Percentiles rank a stretch among this genome's conserved stretches.
phyloP scores from a whole-genome alignment of 1,140 invertebrate species.

The Drosophila littoralis region DNA sequence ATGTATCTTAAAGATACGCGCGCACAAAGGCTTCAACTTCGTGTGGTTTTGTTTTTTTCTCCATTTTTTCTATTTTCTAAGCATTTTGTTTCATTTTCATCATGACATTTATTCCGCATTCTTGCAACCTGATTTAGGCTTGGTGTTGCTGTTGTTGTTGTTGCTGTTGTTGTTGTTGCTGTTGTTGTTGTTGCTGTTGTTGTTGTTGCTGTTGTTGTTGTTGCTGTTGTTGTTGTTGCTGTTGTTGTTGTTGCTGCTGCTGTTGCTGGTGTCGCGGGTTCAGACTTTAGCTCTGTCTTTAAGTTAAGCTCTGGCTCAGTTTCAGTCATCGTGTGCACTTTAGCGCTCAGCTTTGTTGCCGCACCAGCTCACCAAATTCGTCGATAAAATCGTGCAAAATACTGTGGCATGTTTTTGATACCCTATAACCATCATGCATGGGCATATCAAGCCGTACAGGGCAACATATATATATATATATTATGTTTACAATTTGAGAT shows the following conservation, averaged over 20 bases:
- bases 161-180: slow-evolving; percentile 30
- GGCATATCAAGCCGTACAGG: background rate
- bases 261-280: slow-evolving; percentile 43
- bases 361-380: slow-evolving; percentile 37
- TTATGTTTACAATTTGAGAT: too few relatives aligned
- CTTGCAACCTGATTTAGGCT: slow-evolving; percentile 81
- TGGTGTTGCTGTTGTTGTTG: slow-evolving; percentile 52
- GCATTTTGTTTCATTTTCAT: slow-evolving; percentile 37
- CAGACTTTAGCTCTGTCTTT: slow-evolving; percentile 15
- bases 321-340: slow-evolving; percentile 44
- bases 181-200: slow-evolving; percentile 20
- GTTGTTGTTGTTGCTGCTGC: slow-evolving; percentile 10
- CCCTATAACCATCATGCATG: background rate
- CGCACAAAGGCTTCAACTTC: slow-evolving; percentile 13
- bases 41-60: slow-evolving; percentile 14
- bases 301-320: slow-evolving; percentile 4
- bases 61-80: slow-evolving; percentile 3
- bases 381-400: slow-evolving; percentile 58
- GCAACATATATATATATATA: too few relatives aligned
- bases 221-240: slow-evolving; percentile 18
- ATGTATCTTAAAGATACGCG: slow-evolving; percentile 46
- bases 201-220: slow-evolving; percentile 31
- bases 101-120: slow-evolving; percentile 82
- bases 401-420: slow-evolving; percentile 43
- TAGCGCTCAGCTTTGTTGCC: slow-evolving; percentile 18